These are phyloP conservation scores for Pterobdella sp. DNA, from an alignment of 2,888 invertebrate genomes.

Conservation along the genomic window DNA sequence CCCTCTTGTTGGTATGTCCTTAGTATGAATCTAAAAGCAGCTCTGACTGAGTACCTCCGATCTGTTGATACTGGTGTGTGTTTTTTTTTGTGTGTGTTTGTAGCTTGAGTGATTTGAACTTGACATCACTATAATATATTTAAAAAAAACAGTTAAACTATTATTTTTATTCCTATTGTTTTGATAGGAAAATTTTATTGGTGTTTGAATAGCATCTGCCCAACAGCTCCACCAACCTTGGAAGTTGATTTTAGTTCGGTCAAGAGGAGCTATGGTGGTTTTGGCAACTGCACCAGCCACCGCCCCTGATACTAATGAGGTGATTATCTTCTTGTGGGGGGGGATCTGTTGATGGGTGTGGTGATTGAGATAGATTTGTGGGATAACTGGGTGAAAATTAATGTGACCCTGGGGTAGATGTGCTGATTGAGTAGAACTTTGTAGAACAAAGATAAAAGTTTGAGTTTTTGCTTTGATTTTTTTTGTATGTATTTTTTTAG, in stretches of 20 bases:
- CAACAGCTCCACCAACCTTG: constrained; percentile 63
- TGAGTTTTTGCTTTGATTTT: too few relatives aligned
- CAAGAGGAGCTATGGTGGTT: constrained; percentile 89
- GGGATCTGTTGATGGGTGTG: constrained; percentile 41
- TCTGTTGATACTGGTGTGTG: constrained; percentile 44
- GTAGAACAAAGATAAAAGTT: too few relatives aligned
- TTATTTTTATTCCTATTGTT: background rate
- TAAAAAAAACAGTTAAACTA: background rate
- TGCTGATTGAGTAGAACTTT: too few relatives aligned
- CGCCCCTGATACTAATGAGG: constrained; percentile 82
- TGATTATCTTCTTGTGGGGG: constrained; percentile 52
- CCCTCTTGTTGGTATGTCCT: constrained; percentile 69
- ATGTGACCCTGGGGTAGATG: too few relatives aligned
- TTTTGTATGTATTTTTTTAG: too few relatives aligned
- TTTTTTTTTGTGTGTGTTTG: background rate
- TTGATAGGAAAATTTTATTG: background rate
- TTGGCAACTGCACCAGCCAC: constrained; percentile 86
- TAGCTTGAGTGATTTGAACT: background rate
- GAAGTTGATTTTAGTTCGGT: constrained; percentile 95
- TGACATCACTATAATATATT: background rate
- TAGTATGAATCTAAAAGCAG: constrained; percentile 53
- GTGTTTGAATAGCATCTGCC: background rate
- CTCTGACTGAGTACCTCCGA: constrained; percentile 52
- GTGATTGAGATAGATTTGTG: too few relatives aligned
- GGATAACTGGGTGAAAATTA: too few relatives aligned